These are phyloP conservation scores for Nomia melanderi DNA, from an alignment of 1,140 invertebrate genomes.

Conservation along the genomic window DNA sequence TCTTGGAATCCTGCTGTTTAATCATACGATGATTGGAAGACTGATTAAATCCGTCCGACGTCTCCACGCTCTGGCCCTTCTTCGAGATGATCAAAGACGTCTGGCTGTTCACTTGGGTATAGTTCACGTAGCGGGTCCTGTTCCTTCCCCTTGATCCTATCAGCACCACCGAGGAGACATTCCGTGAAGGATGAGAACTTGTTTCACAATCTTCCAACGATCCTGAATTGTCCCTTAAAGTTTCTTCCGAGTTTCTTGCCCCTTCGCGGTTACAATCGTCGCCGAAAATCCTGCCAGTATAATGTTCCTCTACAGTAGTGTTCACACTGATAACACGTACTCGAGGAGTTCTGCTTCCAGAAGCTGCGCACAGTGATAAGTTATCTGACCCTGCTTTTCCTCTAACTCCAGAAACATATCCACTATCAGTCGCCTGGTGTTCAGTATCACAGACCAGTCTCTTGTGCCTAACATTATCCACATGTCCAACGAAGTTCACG, in stretches of 20 bases:
- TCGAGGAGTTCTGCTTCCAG: constrained; percentile 2
- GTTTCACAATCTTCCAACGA: not conserved
- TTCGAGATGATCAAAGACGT: not conserved
- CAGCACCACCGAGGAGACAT: not conserved
- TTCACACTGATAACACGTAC: constrained; percentile 30
- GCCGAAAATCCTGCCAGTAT: not conserved
- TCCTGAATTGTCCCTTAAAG: not conserved
- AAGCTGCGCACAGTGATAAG: not conserved
- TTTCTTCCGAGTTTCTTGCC: rapidly evolving
- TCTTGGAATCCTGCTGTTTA: not conserved
- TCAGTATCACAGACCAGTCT: not conserved
- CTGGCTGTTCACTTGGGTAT: not conserved
- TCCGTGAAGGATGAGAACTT: not conserved
- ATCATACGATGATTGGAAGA: too few relatives aligned
- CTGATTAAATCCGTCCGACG: not conserved
- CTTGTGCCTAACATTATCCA: not conserved
- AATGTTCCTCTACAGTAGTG: constrained; percentile 27
- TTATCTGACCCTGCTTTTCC: not conserved
- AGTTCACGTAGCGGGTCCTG: not conserved
- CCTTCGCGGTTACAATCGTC: not conserved
- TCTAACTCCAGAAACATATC: too few relatives aligned
- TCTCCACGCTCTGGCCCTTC: not conserved
- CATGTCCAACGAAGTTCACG: not conserved
- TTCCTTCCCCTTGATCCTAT: not conserved
- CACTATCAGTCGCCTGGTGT: too few relatives aligned